Evolutionary conservation across 2,797 vertebrate species (phyloP).

Genomic region (Natrix natrix): DNA sequence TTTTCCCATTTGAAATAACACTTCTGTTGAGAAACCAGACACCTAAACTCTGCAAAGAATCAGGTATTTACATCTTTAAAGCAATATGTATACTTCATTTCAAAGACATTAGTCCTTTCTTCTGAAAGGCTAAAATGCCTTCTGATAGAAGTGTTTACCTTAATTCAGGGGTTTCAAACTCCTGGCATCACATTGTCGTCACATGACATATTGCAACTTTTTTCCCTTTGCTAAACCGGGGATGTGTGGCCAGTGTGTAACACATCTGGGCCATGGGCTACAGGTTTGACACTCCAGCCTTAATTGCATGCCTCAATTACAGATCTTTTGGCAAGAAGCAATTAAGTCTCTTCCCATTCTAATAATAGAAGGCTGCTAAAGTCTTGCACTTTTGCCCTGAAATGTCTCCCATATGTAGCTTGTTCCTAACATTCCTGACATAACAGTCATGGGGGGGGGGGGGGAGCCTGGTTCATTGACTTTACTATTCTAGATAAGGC

Average conservation of each 20-base stretch:
- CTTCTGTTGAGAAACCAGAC: background rate
- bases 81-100: background rate
- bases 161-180: background rate
- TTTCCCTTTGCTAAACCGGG: too few species aligned
- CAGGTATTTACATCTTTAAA: background rate
- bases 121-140: background rate
- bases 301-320: background rate
- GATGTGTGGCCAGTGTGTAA: too few species aligned
- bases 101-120: background rate
- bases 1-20: background rate
- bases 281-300: background rate
- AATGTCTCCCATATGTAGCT: background rate
- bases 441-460: too few species aligned
- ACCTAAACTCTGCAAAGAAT: background rate
- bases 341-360: background rate
- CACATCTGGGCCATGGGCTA: rapidly evolving
- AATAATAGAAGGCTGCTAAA: background rate
- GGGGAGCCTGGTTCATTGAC: background rate
- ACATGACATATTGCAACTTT: too few species aligned
- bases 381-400: background rate
- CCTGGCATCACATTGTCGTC: rapidly evolving
- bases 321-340: background rate
- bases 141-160: background rate
- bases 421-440: background rate
- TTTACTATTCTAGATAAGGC: background rate